These are phyloP conservation scores for Candoia aspera DNA, from an alignment of 2,113 vertebrate genomes.

Conservation along the genomic window DNA sequence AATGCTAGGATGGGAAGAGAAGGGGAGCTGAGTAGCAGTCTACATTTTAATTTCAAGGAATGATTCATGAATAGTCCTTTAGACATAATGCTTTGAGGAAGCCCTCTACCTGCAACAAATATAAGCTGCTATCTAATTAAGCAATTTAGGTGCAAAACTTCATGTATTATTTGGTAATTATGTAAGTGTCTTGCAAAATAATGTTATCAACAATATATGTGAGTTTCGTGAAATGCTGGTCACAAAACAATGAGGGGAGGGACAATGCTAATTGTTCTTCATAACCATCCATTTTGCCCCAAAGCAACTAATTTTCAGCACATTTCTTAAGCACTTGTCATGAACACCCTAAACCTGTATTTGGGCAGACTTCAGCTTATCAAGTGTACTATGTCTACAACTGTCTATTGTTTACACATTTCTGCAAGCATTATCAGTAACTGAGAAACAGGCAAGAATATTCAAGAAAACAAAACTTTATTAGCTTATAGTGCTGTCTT, in stretches of 20 bases:
- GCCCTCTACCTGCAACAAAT: background rate
- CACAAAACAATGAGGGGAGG: background rate
- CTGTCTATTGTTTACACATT: background rate
- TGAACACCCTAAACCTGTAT: background rate
- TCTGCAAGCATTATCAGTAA: background rate
- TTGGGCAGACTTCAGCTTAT: background rate
- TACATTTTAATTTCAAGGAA: background rate
- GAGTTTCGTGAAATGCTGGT: background rate
- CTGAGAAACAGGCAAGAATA: background rate
- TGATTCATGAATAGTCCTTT: background rate
- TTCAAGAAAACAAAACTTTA: background rate
- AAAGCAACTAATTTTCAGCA: background rate
- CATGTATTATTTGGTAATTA: background rate
- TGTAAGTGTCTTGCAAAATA: background rate
- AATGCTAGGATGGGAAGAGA: background rate
- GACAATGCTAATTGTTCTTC: background rate
- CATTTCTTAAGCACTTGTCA: background rate
- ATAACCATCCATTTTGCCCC: background rate
- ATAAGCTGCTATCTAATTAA: background rate
- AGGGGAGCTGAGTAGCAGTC: background rate
- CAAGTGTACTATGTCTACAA: background rate
- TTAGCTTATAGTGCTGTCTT: background rate
- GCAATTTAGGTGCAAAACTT: background rate
- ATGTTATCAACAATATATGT: background rate
- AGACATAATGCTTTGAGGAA: background rate